These are phyloP conservation scores for Prolemur simus DNA, from an alignment of 2,113 vertebrate genomes.

Conservation along the genomic window DNA sequence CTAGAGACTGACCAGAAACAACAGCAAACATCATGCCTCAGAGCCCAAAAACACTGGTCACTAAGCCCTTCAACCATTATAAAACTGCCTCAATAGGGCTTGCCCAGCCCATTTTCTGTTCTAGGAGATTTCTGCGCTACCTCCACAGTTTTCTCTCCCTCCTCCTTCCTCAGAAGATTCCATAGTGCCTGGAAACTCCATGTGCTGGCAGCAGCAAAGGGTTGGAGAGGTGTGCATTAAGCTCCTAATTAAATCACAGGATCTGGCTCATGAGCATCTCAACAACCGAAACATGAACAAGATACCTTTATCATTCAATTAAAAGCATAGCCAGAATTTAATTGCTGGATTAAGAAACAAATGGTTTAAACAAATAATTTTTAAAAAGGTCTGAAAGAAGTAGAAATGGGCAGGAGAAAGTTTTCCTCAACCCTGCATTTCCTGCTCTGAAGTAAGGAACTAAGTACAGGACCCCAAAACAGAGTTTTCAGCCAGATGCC, in stretches of 20 bases:
- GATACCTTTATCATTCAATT: slow-evolving; percentile 83
- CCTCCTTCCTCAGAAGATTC: slow-evolving; percentile 66
- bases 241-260: slow-evolving; percentile 83
- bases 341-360: slow-evolving; percentile 81
- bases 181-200: slow-evolving; percentile 64
- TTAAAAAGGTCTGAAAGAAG: slow-evolving; percentile 11
- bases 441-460: not conserved
- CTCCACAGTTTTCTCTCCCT: slow-evolving; percentile 49
- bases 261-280: slow-evolving; percentile 76
- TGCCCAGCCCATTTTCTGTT: slow-evolving; percentile 16
- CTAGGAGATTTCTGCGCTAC: slow-evolving; percentile 42
- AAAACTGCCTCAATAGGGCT: not conserved
- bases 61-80: slow-evolving; percentile 37
- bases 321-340: slow-evolving; percentile 79
- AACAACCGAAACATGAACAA: slow-evolving; percentile 81
- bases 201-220: slow-evolving; percentile 70
- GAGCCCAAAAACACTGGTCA: slow-evolving; percentile 24
- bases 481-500: slow-evolving; percentile 26
- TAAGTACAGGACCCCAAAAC: not conserved
- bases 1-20: slow-evolving; percentile 9
- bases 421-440: not conserved
- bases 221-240: slow-evolving; percentile 79
- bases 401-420: not conserved
- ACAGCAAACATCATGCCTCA: not conserved
- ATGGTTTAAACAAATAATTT: slow-evolving; percentile 47